Evolutionary conservation across 1,140 invertebrate species (phyloP).

Genomic region (Bilobella aurantiaca): DNA sequence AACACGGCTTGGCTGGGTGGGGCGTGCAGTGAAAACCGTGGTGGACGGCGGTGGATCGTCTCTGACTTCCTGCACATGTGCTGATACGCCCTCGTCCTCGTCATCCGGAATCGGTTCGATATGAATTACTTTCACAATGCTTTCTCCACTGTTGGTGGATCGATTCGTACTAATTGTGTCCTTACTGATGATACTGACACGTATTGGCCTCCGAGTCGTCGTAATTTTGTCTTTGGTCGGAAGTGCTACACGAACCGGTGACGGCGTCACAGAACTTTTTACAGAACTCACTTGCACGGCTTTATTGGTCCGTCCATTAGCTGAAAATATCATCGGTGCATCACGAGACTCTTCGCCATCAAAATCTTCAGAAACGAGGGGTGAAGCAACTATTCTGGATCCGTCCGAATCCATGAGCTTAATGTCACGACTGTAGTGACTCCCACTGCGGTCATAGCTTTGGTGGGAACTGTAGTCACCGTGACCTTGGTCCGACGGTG

Average conservation of each 20-base stretch:
- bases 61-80: conserved; percentile 10
- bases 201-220: conserved; percentile 18
- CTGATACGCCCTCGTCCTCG: background rate
- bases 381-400: conserved; percentile 1
- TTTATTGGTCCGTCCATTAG: conserved; percentile 13
- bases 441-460: background rate
- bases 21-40: background rate
- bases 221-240: conserved; percentile 21
- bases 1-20: background rate
- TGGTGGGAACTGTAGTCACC: background rate
- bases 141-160: background rate
- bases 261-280: conserved; percentile 15
- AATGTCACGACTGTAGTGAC: background rate
- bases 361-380: conserved; percentile 5
- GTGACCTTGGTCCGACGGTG: background rate
- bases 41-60: background rate
- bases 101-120: conserved; percentile 9
- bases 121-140: conserved; percentile 13
- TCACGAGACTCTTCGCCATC: conserved; percentile 6
- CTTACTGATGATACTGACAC: conserved; percentile 32
- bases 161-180: conserved; percentile 14
- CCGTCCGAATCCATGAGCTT: background rate
- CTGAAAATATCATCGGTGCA: conserved; percentile 16
- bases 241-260: conserved; percentile 16
- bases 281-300: conserved; percentile 21